phyloP scores from a whole-genome alignment of 1,140 invertebrate genomes.

The Sinonovacula constricta region DNA sequence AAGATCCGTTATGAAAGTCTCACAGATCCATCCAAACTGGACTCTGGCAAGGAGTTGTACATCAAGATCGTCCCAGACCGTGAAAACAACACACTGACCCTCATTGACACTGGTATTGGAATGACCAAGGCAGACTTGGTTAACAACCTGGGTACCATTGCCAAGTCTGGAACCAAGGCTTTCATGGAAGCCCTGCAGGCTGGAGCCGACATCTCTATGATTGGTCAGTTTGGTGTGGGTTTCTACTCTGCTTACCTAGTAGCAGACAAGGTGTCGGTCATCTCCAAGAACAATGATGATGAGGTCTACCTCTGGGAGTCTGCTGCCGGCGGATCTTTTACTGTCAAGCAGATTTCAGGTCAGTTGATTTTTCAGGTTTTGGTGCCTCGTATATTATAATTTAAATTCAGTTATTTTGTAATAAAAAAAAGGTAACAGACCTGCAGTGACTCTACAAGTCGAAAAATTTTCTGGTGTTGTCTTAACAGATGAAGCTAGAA shows the following conservation, averaged over 20 bases:
- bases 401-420: too few species aligned
- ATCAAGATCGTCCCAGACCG: slow-evolving; percentile 96
- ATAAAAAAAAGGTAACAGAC: too few species aligned
- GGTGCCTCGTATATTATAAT: not conserved
- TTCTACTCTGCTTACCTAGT: slow-evolving; percentile 99
- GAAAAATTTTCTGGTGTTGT: too few species aligned
- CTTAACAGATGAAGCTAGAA: too few species aligned
- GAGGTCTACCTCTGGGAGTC: slow-evolving; percentile 97
- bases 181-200: slow-evolving; percentile 96
- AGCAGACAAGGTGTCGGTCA: slow-evolving; percentile 88
- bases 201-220: slow-evolving; percentile 97
- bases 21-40: slow-evolving; percentile 91
- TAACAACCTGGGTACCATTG: slow-evolving; percentile 97
- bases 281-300: slow-evolving; percentile 96
- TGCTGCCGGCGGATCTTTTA: slow-evolving; percentile 95
- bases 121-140: slow-evolving; percentile 98
- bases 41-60: slow-evolving; percentile 90
- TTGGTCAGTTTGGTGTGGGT: slow-evolving; percentile 98
- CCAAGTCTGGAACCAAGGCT: slow-evolving; percentile 96
- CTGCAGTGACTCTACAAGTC: too few species aligned
- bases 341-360: slow-evolving; percentile 85
- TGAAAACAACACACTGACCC: slow-evolving; percentile 91
- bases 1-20: slow-evolving; percentile 93
- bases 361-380: too few species aligned
- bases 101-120: slow-evolving; percentile 96